These are phyloP conservation scores for Canis aureus DNA, from an alignment of 2,113 vertebrate genomes.

Conservation along the genomic window DNA sequence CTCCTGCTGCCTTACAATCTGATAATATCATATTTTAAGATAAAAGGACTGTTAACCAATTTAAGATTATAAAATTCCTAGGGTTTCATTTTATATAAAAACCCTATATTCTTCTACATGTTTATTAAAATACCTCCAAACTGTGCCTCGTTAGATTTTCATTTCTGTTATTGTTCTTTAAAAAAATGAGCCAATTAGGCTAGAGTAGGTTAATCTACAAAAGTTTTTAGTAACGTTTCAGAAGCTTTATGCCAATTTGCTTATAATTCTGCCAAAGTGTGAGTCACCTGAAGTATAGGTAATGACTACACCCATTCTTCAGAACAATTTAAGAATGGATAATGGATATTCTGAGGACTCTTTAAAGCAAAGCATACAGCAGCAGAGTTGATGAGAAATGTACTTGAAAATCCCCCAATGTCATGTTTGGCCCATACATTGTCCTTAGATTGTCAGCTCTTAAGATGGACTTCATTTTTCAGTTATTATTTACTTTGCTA, in stretches of 20 bases:
- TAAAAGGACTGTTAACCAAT: slow-evolving; percentile 54
- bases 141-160: slow-evolving; percentile 63
- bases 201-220: not conserved
- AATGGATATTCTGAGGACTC: not conserved
- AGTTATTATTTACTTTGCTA: not conserved
- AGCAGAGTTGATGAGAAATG: not conserved
- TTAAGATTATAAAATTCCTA: slow-evolving; percentile 61
- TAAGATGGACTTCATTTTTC: not conserved
- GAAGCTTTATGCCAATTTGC: not conserved
- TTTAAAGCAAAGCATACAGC: not conserved
- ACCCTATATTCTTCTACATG: not conserved
- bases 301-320: not conserved
- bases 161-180: slow-evolving; percentile 11
- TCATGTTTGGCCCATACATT: not conserved
- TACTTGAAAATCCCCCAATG: not conserved
- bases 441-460: not conserved
- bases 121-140: slow-evolving; percentile 49
- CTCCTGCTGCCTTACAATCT: slow-evolving; percentile 51
- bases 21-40: slow-evolving; percentile 45
- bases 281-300: not conserved
- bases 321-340: not conserved
- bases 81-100: slow-evolving; percentile 1
- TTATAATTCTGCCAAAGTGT: not conserved
- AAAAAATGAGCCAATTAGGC: slow-evolving; percentile 14
- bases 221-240: not conserved